phyloP scores from a whole-genome alignment of 2,113 vertebrate species.

The Actinemys pallida region DNA sequence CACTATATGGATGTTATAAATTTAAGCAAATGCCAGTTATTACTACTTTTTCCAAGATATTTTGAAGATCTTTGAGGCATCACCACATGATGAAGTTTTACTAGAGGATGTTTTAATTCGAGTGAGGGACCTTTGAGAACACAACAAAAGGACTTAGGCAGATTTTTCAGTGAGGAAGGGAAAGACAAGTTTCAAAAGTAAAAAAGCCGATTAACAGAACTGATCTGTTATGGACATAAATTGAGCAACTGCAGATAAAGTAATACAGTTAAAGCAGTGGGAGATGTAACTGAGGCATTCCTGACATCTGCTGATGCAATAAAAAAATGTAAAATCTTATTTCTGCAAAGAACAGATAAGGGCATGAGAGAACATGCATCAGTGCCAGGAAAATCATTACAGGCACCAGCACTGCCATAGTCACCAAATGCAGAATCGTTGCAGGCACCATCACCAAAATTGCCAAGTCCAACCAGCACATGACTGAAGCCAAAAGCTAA shows the following conservation, averaged over 20 bases:
- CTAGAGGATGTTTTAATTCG: background rate
- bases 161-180: slow-evolving; percentile 1
- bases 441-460: background rate
- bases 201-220: background rate
- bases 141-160: background rate
- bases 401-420: background rate
- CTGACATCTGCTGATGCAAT: slow-evolving; percentile 39
- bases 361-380: background rate
- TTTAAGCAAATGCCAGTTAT: background rate
- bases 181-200: slow-evolving; percentile 49
- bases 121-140: background rate
- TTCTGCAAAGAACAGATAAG: slow-evolving; percentile 36
- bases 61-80: background rate
- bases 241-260: slow-evolving; percentile 47
- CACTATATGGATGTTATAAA: background rate
- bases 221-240: slow-evolving; percentile 50
- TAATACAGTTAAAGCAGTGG: slow-evolving; percentile 20
- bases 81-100: background rate
- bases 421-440: background rate
- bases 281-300: slow-evolving; percentile 33
- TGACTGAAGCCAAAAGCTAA: background rate
- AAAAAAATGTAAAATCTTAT: slow-evolving; percentile 41
- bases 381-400: slow-evolving; percentile 28
- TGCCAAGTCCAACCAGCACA: background rate
- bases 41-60: background rate